These are phyloP conservation scores for Cephonodes hylas DNA, from an alignment of 2,888 invertebrate species.

Conservation along the genomic window DNA sequence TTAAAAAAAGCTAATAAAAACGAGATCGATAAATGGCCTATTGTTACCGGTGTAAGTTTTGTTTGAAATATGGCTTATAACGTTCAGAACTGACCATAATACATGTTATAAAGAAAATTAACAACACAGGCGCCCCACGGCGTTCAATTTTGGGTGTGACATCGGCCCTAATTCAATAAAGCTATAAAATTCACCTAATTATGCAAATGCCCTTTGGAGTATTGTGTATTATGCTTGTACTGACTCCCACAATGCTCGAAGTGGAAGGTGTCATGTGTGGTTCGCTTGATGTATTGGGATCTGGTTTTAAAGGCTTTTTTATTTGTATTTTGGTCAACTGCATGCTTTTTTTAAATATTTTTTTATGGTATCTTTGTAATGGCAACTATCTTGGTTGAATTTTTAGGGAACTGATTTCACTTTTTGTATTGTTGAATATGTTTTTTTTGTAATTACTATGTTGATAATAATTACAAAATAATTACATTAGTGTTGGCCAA, in stretches of 20 bases:
- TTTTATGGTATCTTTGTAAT: no score
- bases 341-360: no score
- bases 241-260: conserved; percentile 61
- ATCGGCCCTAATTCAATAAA: conserved; percentile 81
- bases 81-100: conserved; percentile 76
- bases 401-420: no score
- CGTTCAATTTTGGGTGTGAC: conserved; percentile 80
- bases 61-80: conserved; percentile 72
- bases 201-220: conserved; percentile 78
- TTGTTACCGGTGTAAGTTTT: conserved; percentile 73
- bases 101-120: conserved; percentile 81
- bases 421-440: no score
- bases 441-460: no score
- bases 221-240: conserved; percentile 70
- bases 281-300: conserved; percentile 50
- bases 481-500: no score
- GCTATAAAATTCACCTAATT: conserved; percentile 82
- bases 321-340: conserved; percentile 56
- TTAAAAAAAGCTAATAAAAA: conserved; percentile 31
- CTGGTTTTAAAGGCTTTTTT: conserved; percentile 54
- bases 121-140: conserved; percentile 78
- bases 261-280: conserved; percentile 39
- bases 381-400: no score
- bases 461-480: no score
- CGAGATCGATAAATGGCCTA: conserved; percentile 68